phyloP scores from a whole-genome alignment of 2,113 vertebrate genomes.

The Cariama cristata region DNA sequence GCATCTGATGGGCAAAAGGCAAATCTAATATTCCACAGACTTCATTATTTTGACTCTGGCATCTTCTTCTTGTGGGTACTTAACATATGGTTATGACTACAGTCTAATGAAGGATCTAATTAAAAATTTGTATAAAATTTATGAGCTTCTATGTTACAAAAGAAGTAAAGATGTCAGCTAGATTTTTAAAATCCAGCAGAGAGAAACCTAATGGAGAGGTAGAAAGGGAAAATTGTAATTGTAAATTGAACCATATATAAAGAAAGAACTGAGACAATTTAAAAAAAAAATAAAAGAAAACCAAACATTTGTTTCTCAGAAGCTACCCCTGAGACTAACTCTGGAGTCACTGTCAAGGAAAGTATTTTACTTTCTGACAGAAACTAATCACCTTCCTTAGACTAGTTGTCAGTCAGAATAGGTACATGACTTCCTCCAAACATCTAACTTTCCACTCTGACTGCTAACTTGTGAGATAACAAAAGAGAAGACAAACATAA shows the following conservation, averaged over 20 bases:
- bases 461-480: not conserved
- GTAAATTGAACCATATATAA: not conserved
- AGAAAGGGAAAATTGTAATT: not conserved
- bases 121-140: not conserved
- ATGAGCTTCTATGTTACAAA: not conserved
- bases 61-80: not conserved
- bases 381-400: not conserved
- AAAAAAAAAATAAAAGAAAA: not conserved
- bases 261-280: not conserved
- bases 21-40: not conserved
- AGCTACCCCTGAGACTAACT: not conserved
- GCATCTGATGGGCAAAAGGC: not conserved
- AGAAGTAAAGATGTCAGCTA: not conserved
- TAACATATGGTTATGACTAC: not conserved
- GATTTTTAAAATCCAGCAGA: not conserved
- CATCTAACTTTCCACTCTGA: not conserved
- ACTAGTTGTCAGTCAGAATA: not conserved
- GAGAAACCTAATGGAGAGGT: not conserved
- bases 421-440: not conserved
- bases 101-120: not conserved
- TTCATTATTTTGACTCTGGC: not conserved
- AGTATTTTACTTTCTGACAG: not conserved
- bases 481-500: not conserved
- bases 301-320: not conserved
- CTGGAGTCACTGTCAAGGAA: not conserved